These are phyloP conservation scores for Buteo buteo DNA, from an alignment of 2,113 vertebrate species.

Conservation along the genomic window DNA sequence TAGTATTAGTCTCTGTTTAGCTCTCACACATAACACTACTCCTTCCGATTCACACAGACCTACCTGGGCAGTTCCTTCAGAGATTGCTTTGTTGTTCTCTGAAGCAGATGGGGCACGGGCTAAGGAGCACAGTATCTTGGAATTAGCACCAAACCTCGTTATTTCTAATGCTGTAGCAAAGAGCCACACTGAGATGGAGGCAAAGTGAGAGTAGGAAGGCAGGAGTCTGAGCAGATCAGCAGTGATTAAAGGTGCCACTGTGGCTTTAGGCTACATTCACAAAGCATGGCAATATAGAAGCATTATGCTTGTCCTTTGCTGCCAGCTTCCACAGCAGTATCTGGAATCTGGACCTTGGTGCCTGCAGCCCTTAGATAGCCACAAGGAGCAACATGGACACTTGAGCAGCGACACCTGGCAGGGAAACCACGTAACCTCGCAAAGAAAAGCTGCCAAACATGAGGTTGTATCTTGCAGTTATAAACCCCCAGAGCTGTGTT, in stretches of 20 bases:
- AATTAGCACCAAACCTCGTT: neutral
- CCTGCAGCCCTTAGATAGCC: neutral
- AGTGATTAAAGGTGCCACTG: neutral
- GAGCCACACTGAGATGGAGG: neutral
- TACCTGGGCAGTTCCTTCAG: neutral
- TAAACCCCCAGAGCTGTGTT: neutral
- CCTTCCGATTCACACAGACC: neutral
- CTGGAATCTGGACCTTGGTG: neutral
- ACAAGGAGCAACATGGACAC: neutral
- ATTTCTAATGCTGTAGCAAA: neutral
- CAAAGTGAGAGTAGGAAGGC: neutral
- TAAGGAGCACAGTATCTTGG: neutral
- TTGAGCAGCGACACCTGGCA: neutral
- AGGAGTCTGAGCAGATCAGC: neutral
- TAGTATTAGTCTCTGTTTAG: neutral
- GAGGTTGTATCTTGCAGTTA: neutral
- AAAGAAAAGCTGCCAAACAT: neutral
- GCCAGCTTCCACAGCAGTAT: neutral
- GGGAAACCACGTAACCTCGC: neutral
- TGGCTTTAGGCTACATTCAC: neutral
- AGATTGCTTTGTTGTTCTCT: neutral
- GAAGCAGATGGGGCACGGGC: neutral
- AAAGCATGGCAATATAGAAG: fast-evolving
- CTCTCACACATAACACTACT: neutral
- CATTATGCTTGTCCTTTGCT: neutral